Conservation (phyloP, 2,113 vertebrate genomes). For the Myiopsitta monachus region DNA sequence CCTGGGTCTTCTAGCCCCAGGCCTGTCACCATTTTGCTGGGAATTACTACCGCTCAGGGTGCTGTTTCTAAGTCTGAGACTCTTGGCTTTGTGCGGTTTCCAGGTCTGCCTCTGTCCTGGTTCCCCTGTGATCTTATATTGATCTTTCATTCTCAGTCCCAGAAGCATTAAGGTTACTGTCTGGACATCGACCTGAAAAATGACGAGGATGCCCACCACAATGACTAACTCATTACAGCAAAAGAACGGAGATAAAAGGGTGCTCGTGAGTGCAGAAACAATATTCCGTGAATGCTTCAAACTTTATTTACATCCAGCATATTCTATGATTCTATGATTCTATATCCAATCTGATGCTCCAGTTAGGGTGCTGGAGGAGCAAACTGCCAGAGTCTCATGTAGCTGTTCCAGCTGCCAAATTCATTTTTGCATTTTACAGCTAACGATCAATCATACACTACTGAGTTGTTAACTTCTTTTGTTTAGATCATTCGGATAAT, state of each 20-base stretch:
- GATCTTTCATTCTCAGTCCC: neutral
- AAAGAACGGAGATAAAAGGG: neutral
- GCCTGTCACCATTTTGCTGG: neutral
- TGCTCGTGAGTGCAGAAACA: neutral
- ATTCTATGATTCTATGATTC: neutral
- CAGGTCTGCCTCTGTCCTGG: neutral
- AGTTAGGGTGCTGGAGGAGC: neutral
- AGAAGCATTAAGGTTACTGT: neutral
- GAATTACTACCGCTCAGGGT: neutral
- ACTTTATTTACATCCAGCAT: neutral
- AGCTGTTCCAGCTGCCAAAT: conserved; percentile 19
- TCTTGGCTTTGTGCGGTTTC: neutral
- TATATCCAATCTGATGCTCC: neutral
- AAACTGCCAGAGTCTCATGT: neutral
- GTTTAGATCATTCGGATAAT: conserved; percentile 62
- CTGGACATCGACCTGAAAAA: neutral
- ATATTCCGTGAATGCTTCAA: neutral
- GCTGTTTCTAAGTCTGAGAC: neutral
- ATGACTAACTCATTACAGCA: neutral
- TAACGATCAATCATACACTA: conserved; percentile 9
- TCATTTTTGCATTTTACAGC: conserved; percentile 41
- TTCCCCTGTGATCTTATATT: neutral
- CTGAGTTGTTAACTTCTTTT: conserved; percentile 38
- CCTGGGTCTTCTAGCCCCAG: neutral
- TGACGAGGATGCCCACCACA: neutral